Evolutionary conservation across 2,888 invertebrate genomes (phyloP), one percentile per base, ranked within the genome.

Genomic region (Ophonus ardosiacus): DNA sequence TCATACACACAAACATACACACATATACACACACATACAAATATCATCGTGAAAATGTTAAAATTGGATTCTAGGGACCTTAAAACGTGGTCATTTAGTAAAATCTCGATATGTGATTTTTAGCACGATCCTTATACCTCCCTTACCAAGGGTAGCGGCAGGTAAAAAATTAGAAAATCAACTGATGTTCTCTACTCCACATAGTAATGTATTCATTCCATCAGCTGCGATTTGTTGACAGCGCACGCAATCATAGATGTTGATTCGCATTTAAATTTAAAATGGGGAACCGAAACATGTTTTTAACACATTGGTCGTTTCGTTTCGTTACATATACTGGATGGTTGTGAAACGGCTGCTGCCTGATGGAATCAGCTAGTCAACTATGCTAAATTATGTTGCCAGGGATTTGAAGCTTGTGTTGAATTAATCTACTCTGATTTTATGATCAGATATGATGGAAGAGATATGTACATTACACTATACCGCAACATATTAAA

Each of bases 381-480:
- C 24, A 68, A 68, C 68, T 38, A 68, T 13, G 68, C 31, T 68
- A 38, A 68, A 68, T 68, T 31, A 68, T 68, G 68, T 31, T 68
- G 15, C 31, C 31, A 13, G n/a, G 68, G 68, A 24, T 24, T 38
- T 15, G 31, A 31, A 68, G 68, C 68, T 68, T 68, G 68, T 68
- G 24, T 68, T 68, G 68, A 38, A 68, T 68, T 68, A 68, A 68
- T 68, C 68, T 38, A 68, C 31, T 38, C 68, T 31, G 68, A 68
- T 68, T 68, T 38, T 24, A 38, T 68, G 38, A 38, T 68, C n/a
- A 38, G 68, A 68, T 68, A 68, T 68, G 68, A 68, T 68, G 68
- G 38, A 24, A 68, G 68, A 68, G 31, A 68, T 68, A 68, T 68
- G 38, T 68, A 68, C 68, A 68, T 68, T 68, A 68, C 38, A 38